Percentiles rank a stretch among this genome's conserved stretches.
phyloP scores from a whole-genome alignment of 2,113 vertebrate species.

The Phoxinus phoxinus region DNA sequence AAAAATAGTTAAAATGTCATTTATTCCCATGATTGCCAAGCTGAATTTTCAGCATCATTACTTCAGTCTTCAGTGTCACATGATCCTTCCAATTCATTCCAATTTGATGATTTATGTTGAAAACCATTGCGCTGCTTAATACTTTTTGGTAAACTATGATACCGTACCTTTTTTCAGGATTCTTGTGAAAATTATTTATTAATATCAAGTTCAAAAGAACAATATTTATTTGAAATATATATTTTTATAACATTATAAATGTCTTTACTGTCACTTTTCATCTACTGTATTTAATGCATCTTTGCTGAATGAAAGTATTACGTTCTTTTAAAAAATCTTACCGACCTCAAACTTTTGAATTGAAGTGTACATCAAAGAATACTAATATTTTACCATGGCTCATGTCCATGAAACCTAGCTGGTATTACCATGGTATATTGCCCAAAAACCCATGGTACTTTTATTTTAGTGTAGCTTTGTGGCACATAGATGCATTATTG shows the following conservation, averaged over 20 bases:
- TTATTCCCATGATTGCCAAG: background rate
- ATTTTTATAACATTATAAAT: background rate
- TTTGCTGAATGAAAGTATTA: background rate
- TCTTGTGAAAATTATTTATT: background rate
- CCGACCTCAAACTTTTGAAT: background rate
- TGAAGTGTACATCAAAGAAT: background rate
- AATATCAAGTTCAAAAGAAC: background rate
- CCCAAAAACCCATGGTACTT: background rate
- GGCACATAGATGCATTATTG: constrained; percentile 59
- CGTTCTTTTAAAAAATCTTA: background rate
- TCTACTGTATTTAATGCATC: background rate
- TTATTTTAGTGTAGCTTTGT: background rate
- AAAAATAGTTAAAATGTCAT: background rate
- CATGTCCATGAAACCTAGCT: background rate
- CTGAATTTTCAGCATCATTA: background rate
- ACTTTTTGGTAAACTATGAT: no score
- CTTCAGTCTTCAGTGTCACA: background rate
- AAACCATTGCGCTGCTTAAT: background rate
- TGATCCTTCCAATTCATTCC: background rate
- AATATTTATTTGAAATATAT: background rate
- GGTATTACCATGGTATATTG: background rate
- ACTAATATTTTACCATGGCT: background rate
- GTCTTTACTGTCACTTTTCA: background rate
- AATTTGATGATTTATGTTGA: background rate
- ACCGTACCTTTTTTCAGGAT: background rate